These are phyloP conservation scores for human DNA, from an alignment of 2,113 vertebrate genomes.

Conservation along the genomic window DNA sequence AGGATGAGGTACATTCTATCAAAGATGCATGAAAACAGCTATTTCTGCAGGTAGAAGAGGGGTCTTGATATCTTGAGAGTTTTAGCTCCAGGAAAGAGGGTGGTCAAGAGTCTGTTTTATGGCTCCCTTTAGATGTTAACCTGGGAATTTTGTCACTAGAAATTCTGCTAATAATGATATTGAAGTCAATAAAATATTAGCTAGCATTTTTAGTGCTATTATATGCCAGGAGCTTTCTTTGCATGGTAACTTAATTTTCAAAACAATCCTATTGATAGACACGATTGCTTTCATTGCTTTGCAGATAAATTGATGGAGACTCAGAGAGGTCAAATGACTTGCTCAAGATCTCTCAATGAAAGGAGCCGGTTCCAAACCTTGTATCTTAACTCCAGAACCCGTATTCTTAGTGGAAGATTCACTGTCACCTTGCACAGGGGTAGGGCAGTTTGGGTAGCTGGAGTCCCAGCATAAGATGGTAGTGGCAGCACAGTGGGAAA, in stretches of 20 bases:
- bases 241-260: neutral
- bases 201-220: neutral
- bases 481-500: slow-evolving; percentile 32
- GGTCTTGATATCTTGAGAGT: neutral
- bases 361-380: neutral
- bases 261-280: neutral
- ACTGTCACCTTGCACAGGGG: neutral
- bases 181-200: neutral
- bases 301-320: neutral
- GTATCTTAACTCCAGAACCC: neutral
- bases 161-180: neutral
- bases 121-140: neutral
- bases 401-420: neutral
- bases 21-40: neutral
- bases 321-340: neutral
- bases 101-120: neutral
- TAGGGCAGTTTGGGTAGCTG: neutral
- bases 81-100: neutral
- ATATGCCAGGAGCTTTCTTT: neutral
- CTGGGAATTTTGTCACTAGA: neutral
- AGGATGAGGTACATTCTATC: neutral
- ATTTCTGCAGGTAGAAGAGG: neutral
- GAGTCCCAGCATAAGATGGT: neutral
- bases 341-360: neutral
- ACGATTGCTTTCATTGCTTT: neutral